Conservation (phyloP, 1,140 invertebrate species). For the Lepeophtheirus salmonis region DNA sequence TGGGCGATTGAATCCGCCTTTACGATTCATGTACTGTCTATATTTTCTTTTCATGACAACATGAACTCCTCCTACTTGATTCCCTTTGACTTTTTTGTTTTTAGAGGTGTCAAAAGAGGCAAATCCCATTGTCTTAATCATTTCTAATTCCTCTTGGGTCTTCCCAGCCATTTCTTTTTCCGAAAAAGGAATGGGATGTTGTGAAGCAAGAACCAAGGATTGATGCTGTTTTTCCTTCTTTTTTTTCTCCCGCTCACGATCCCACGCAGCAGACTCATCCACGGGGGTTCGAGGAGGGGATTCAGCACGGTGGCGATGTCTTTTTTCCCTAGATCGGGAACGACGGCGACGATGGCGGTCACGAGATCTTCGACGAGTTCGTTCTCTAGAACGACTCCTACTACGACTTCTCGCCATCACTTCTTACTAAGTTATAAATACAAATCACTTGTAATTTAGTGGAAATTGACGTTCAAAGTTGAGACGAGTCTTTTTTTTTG, state of each 20-base stretch:
- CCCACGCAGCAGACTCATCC: not conserved
- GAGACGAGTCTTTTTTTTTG: too few species aligned
- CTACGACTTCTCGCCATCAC: constrained; percentile 16
- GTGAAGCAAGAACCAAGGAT: constrained; percentile 17
- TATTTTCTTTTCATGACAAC: constrained; percentile 91
- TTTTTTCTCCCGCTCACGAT: constrained; percentile 18
- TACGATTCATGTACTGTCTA: constrained; percentile 97
- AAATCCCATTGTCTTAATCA: constrained; percentile 94
- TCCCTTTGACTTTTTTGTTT: constrained; percentile 48
- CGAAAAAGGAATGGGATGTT: constrained; percentile 23
- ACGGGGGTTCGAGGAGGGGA: not conserved
- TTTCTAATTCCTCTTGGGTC: constrained; percentile 76
- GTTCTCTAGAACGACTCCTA: constrained; percentile 20
- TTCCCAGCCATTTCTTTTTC: constrained; percentile 57
- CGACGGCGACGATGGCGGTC: constrained; percentile 20
- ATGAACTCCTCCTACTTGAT: constrained; percentile 76
- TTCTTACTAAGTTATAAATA: not conserved
- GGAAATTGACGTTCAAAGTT: too few species aligned
- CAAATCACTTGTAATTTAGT: not conserved
- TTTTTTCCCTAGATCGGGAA: constrained; percentile 19
- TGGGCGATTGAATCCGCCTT: constrained; percentile 95
- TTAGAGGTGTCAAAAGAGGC: constrained; percentile 85
- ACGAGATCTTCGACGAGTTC: constrained; percentile 19
- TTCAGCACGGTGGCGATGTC: not conserved
- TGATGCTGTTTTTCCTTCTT: constrained; percentile 17